Percentiles rank a stretch among this genome's conserved stretches.
Conservation (phyloP, 2,888 invertebrate species). For the Lysandra bellargus region DNA sequence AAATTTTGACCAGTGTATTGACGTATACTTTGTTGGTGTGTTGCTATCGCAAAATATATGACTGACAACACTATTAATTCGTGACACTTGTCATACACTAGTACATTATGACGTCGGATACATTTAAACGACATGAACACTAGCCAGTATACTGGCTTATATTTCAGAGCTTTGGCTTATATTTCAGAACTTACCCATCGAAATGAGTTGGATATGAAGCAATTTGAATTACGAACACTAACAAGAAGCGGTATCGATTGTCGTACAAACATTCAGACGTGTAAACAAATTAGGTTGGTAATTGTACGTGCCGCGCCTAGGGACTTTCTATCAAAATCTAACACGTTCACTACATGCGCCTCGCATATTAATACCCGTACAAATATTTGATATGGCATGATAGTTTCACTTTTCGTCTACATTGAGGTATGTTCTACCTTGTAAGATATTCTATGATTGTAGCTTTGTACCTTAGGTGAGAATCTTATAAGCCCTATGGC, state of each 20-base stretch:
- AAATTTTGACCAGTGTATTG: no score
- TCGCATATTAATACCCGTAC: conserved; percentile 53
- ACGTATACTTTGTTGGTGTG: no score
- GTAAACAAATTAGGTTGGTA: conserved; percentile 14
- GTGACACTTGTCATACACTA: no score
- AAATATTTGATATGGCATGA: conserved; percentile 11
- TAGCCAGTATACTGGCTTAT: neutral
- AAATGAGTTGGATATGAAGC: neutral
- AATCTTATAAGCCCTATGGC: neutral
- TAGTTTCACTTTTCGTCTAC: conserved; percentile 9
- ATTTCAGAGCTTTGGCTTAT: neutral
- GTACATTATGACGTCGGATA: no score
- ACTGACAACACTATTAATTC: no score
- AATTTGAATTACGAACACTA: neutral
- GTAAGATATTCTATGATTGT: neutral
- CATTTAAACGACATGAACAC: no score
- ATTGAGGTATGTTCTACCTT: neutral
- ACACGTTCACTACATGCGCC: conserved; percentile 58
- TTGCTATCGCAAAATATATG: no score
- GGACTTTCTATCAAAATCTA: conserved; percentile 77
- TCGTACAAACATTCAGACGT: conserved; percentile 16
- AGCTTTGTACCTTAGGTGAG: neutral
- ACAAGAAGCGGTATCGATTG: neutral
- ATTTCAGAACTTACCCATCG: neutral
- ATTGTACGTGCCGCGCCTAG: conserved; percentile 41